Evolutionary conservation across 2,888 invertebrate species (phyloP), one percentile per base, ranked within the genome.

Genomic region (Eupelmus urozonus): DNA sequence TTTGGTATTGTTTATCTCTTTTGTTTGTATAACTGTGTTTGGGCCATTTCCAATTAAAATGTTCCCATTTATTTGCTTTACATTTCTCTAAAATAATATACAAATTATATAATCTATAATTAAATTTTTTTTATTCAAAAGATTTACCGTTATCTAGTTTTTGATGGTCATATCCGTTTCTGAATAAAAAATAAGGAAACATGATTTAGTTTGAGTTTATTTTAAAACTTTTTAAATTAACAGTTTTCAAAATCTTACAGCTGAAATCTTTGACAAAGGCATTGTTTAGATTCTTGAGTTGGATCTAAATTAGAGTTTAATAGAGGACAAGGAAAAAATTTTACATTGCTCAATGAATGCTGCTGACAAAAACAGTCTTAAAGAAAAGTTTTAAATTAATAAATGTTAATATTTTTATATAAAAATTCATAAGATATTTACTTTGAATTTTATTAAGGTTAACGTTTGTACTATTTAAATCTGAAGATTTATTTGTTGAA

Each of bases 31-130:
- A 83, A 70, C 73, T 82, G 25, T 75, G 82, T 23, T 70, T 80
- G 0, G 84, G 81, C 84, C 84, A 85, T 75, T 83, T 87, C 81
- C 82, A 84, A 49, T 80, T 85, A 18, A 85, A 84, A 49, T 83
- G 84, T 27, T 78, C 80, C 82, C 82, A 83, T 45, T 67, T 40
- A 25, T 34, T 34, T n/a, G 2, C n/a, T 45, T 5, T 45, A n/a
- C n/a, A 18, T 49, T 55, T 51, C 11, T 72, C 77, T 70, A 62
- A 29, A 51, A 66, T 76, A 51, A 60, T 62, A 7, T 34, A 45
- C 2, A n/a, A 13, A 20, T 18, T 27, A 34, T 25, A 29, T 53
- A 55, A 74, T 40, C 2, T 2, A 34, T 57, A 16, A 53, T 40
- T n/a, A 16, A 25, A 11, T 67, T 53, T 40, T 69, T 55, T 13